Percentiles rank a stretch among this genome's conserved stretches.
Conservation (phyloP, 2,797 vertebrate genomes). For the Odontamblyopus rebecca region DNA sequence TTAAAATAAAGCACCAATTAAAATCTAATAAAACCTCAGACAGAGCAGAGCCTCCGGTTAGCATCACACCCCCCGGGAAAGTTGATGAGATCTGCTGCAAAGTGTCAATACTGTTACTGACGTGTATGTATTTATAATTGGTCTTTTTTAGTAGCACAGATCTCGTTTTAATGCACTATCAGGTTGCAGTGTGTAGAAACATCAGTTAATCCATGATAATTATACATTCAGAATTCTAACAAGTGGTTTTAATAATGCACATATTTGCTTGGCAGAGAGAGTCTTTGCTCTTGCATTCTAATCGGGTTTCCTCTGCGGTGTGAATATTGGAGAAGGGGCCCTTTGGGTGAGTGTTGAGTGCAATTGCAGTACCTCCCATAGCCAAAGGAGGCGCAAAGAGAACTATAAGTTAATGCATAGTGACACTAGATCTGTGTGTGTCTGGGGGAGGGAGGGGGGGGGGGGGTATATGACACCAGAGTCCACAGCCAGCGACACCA, state of each 20-base stretch:
- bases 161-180: not conserved
- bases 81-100: no score
- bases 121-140: no score
- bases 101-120: no score
- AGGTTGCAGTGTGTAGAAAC: conserved; percentile 9
- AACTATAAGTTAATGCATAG: conserved; percentile 17
- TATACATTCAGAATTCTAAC: conserved; percentile 35
- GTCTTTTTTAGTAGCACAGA: not conserved
- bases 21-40: no score
- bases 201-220: conserved; percentile 33
- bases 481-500: conserved; percentile 42
- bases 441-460: no score
- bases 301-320: conserved; percentile 8
- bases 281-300: conserved; percentile 23
- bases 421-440: conserved; percentile 39
- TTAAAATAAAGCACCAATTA: no score
- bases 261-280: conserved; percentile 41
- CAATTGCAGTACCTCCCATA: not conserved
- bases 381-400: conserved; percentile 5
- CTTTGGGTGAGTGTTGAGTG: conserved; percentile 23
- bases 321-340: conserved; percentile 31
- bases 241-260: conserved; percentile 41
- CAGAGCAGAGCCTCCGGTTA: no score
- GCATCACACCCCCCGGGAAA: no score
- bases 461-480: conserved; percentile 7